Evolutionary conservation across 2,888 invertebrate genomes (phyloP).

Genomic region (Carpatolechia fugitivella): DNA sequence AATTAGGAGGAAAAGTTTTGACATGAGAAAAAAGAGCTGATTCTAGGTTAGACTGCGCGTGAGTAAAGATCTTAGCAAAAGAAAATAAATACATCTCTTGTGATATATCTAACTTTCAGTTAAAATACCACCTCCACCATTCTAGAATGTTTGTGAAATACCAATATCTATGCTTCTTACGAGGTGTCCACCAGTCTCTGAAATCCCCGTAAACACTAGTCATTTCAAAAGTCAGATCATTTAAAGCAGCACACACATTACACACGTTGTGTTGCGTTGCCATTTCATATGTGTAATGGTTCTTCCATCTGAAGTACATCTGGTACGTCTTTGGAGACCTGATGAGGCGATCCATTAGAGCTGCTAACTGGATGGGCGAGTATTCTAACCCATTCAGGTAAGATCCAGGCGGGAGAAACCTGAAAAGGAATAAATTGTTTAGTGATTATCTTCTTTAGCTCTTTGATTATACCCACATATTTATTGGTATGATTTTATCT

Average conservation of each 20-base stretch:
- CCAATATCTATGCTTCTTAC: not conserved
- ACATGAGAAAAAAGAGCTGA: no score
- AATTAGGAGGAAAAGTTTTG: no score
- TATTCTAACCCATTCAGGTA: constrained; percentile 49
- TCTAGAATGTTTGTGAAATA: no score
- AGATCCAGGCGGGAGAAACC: constrained; percentile 64
- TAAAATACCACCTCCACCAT: no score
- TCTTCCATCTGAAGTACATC: constrained; percentile 53
- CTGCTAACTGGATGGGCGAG: constrained; percentile 38
- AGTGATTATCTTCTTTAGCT: no score
- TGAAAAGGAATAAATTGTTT: constrained; percentile 35
- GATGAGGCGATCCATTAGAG: constrained; percentile 42
- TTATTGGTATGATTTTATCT: no score
- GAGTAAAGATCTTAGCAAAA: no score
- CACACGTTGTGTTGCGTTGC: constrained; percentile 49
- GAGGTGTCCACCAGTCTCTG: constrained; percentile 57
- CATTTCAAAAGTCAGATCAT: constrained; percentile 34
- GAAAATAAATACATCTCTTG: no score
- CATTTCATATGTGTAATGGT: constrained; percentile 41
- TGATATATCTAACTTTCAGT: no score
- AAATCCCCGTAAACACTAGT: constrained; percentile 43
- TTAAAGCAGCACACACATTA: constrained; percentile 49
- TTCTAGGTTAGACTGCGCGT: no score
- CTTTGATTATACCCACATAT: no score
- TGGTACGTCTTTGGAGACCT: constrained; percentile 40